These are phyloP conservation scores for Antigone vipio DNA, from an alignment of 2,113 vertebrate species.

Conservation along the genomic window DNA sequence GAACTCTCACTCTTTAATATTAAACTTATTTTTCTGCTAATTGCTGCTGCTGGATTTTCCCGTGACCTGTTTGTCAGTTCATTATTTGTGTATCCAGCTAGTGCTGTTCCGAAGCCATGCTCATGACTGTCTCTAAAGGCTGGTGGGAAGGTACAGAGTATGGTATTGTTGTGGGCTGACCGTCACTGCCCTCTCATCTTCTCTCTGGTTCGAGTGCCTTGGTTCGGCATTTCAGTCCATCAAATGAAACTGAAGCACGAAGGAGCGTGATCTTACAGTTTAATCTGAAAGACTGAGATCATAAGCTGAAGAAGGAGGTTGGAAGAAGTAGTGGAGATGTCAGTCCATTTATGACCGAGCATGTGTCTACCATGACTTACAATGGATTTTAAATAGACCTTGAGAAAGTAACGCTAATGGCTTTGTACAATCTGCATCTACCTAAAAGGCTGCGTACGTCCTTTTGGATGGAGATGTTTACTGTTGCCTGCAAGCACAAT, in stretches of 20 bases:
- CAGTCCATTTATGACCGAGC: background rate
- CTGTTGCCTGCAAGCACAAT: background rate
- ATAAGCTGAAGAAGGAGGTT: background rate
- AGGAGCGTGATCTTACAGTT: background rate
- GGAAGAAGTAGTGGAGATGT: background rate
- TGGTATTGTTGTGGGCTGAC: background rate
- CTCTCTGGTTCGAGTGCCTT: background rate
- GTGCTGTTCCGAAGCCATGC: background rate
- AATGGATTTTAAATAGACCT: background rate
- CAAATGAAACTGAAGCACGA: background rate
- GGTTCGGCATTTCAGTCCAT: background rate
- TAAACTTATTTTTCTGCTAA: background rate
- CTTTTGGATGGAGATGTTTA: background rate
- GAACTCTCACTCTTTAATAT: background rate
- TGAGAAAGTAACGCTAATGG: background rate
- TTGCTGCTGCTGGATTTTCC: background rate
- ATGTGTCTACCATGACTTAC: background rate
- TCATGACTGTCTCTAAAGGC: background rate
- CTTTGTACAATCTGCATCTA: background rate
- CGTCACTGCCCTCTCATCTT: background rate
- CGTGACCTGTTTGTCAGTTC: background rate
- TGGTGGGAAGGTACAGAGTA: background rate
- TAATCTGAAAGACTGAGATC: background rate
- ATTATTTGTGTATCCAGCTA: background rate
- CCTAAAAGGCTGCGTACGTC: background rate